A percentile compares a stretch with the other conserved stretches of the same genome.
These are phyloP conservation scores for Drosophila saltans DNA, from an alignment of 1,140 invertebrate genomes.

Conservation along the genomic window DNA sequence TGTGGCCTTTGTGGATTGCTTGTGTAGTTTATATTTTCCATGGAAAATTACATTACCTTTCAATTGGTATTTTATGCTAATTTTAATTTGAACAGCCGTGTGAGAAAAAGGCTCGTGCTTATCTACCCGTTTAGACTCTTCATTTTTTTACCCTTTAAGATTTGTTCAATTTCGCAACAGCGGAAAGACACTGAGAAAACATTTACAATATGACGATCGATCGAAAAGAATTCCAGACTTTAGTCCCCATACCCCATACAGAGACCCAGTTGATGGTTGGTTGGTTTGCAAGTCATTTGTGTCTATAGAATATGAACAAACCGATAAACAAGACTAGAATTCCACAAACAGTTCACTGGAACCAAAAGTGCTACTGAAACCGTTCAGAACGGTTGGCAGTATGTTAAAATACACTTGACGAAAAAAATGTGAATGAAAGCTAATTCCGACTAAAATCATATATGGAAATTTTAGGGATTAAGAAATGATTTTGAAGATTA, in stretches of 20 bases:
- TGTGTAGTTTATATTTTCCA: slow-evolving; percentile 59
- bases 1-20: background rate
- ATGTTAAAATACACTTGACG: background rate
- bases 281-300: slow-evolving; percentile 25
- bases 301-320: slow-evolving; percentile 10
- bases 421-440: too few species aligned
- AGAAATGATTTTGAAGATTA: too few species aligned
- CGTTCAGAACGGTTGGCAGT: background rate
- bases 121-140: slow-evolving; percentile 14
- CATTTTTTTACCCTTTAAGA: background rate
- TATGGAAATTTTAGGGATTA: too few species aligned
- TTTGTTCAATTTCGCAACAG: slow-evolving; percentile 49
- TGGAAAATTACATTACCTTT: slow-evolving; percentile 71
- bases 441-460: too few species aligned
- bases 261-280: slow-evolving; percentile 33
- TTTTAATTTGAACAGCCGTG: slow-evolving; percentile 75
- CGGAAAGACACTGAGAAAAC: slow-evolving; percentile 43
- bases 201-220: slow-evolving; percentile 17
- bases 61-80: slow-evolving; percentile 64
- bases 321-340: slow-evolving; percentile 10
- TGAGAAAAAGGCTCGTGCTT: slow-evolving; percentile 74
- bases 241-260: background rate
- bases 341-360: background rate
- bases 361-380: slow-evolving; percentile 1
- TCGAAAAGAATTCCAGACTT: background rate